These are phyloP conservation scores for Triplophysa tibetana DNA, from an alignment of 2,113 vertebrate genomes.

Conservation along the genomic window DNA sequence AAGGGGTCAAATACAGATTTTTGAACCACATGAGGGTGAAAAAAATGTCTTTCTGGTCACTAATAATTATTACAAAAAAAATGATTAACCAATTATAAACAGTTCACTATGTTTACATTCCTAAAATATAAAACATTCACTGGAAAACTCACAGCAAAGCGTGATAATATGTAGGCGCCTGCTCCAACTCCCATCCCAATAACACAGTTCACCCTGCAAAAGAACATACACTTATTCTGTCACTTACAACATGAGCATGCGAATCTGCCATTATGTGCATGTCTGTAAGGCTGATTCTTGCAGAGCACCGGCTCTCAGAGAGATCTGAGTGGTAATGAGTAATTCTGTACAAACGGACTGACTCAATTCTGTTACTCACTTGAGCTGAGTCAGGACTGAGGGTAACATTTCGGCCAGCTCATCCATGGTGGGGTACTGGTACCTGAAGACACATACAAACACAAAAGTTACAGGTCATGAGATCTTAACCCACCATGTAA, in stretches of 20 bases:
- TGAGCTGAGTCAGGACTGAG: conserved; percentile 88
- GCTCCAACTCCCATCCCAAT: conserved; percentile 77
- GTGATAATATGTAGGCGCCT: conserved; percentile 72
- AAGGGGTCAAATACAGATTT: too few relatives aligned
- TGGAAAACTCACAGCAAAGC: conserved; percentile 72
- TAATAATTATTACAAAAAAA: too few relatives aligned
- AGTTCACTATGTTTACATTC: too few relatives aligned
- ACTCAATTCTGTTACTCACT: conserved; percentile 71
- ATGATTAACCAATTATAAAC: too few relatives aligned
- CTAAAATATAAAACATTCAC: not conserved
- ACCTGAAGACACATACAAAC: conserved; percentile 70
- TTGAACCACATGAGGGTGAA: too few relatives aligned
- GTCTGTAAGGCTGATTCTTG: not conserved
- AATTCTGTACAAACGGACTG: not conserved
- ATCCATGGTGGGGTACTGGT: conserved; percentile 93
- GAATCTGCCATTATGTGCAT: not conserved
- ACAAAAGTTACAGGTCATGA: not conserved
- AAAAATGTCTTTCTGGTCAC: too few relatives aligned
- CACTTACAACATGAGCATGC: conserved; percentile 1
- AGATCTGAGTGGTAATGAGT: not conserved
- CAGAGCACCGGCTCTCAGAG: not conserved
- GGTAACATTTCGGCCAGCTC: conserved; percentile 94
- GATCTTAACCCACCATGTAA: too few relatives aligned
- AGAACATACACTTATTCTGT: not conserved
- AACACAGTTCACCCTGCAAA: conserved; percentile 72